phyloP scores from a whole-genome alignment of 1,140 invertebrate genomes.

The Parasteatoda tepidariorum region DNA sequence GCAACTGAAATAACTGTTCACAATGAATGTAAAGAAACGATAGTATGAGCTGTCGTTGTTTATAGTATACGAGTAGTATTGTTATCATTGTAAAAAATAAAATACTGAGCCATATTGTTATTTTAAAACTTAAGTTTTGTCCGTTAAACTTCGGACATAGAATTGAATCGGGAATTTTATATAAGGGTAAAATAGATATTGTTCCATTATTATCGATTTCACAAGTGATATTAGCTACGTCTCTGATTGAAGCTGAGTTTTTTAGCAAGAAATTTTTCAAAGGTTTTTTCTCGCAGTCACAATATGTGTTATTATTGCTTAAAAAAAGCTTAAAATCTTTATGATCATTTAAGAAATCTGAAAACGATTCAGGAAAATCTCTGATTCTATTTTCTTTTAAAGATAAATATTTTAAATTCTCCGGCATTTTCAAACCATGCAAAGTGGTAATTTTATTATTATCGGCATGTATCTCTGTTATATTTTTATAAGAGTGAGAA shows the following conservation, averaged over 20 bases:
- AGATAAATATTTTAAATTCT: slow-evolving; percentile 4
- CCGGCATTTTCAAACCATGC: slow-evolving; percentile 16
- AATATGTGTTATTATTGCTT: slow-evolving; percentile 10
- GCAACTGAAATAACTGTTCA: slow-evolving; percentile 26
- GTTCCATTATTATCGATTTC: slow-evolving; percentile 29
- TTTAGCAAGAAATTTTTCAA: slow-evolving; percentile 20
- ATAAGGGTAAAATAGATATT: slow-evolving; percentile 46
- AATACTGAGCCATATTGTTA: not conserved
- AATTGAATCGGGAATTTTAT: slow-evolving; percentile 65
- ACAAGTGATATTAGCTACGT: slow-evolving; percentile 16
- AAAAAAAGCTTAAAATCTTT: slow-evolving; percentile 12
- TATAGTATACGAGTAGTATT: slow-evolving; percentile 48
- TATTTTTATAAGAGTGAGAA: not conserved
- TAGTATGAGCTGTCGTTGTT: slow-evolving; percentile 23
- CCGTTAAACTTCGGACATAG: slow-evolving; percentile 56
- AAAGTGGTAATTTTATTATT: not conserved
- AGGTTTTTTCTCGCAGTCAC: slow-evolving; percentile 7
- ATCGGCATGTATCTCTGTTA: slow-evolving; percentile 27
- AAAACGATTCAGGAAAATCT: not conserved
- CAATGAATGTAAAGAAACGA: slow-evolving; percentile 52
- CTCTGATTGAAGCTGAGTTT: not conserved
- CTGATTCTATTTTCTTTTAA: slow-evolving; percentile 13
- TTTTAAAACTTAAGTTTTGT: not conserved
- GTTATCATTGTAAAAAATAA: slow-evolving; percentile 24
- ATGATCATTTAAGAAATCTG: not conserved